Conservation (phyloP, 2,888 invertebrate species). For the Blera fallax region DNA sequence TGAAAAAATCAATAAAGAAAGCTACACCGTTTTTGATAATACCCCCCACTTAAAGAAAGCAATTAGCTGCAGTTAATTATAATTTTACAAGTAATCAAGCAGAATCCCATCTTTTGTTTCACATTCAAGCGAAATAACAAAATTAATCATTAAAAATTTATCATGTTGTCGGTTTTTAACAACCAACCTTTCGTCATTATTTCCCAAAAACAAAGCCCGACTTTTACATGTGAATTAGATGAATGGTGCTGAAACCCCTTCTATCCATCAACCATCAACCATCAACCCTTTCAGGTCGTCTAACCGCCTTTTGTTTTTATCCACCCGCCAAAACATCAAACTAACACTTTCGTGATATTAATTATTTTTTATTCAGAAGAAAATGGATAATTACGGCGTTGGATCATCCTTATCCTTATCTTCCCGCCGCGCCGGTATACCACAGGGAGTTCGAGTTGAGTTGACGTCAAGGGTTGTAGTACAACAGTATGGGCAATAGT, state of each 20-base stretch:
- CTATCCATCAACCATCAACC: not conserved
- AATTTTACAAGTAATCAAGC: conserved; percentile 44
- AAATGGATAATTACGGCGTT: conserved; percentile 53
- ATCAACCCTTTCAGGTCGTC: not conserved
- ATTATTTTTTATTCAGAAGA: conserved; percentile 55
- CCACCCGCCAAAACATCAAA: conserved; percentile 48
- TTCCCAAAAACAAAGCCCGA: conserved; percentile 21
- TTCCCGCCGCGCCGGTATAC: not conserved
- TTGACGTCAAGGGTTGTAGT: not conserved
- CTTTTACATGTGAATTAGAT: conserved; percentile 25
- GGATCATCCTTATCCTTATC: conserved; percentile 31
- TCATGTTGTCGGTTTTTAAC: conserved; percentile 35
- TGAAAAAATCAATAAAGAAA: too few species aligned
- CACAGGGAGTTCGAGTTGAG: too few species aligned
- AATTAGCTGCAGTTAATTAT: conserved; percentile 43
- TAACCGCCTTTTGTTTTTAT: not conserved
- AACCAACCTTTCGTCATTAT: conserved; percentile 13
- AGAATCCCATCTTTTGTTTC: not conserved
- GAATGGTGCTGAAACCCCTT: conserved; percentile 2
- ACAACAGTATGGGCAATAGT: conserved; percentile 24
- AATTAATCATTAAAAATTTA: conserved; percentile 47
- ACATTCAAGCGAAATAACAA: not conserved
- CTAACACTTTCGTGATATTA: conserved; percentile 63
- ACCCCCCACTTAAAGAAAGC: not conserved
- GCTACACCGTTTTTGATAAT: too few species aligned